phyloP scores from a whole-genome alignment of 2,797 vertebrate species.

The Botia kubotai region DNA sequence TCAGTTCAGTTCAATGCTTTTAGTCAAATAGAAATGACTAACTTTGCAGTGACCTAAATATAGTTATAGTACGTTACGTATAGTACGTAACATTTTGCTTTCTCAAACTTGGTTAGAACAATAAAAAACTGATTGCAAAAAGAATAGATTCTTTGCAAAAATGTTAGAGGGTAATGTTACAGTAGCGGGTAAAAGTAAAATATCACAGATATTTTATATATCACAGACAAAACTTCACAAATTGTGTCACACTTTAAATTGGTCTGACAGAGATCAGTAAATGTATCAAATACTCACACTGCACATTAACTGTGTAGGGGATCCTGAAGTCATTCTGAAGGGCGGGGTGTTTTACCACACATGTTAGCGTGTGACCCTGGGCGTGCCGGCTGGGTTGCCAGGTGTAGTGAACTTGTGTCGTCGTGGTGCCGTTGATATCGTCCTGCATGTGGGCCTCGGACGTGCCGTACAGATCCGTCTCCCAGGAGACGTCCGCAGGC shows the following conservation, averaged over 20 bases:
- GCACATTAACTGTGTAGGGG: conserved; percentile 89
- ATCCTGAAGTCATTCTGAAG: conserved; percentile 88
- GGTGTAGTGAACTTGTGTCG: conserved; percentile 89
- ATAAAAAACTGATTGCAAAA: too few species aligned
- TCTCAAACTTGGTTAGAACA: too few species aligned
- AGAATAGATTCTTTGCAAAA: too few species aligned
- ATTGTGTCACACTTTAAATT: neutral
- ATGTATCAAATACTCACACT: conserved; percentile 83
- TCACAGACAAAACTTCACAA: too few species aligned
- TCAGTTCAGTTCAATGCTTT: too few species aligned
- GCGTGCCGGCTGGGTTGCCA: conserved; percentile 89
- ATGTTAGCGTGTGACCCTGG: conserved; percentile 88
- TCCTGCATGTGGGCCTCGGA: conserved; percentile 83
- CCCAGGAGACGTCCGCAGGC: conserved; percentile 91
- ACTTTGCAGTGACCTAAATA: too few species aligned
- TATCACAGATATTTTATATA: too few species aligned
- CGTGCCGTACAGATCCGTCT: conserved; percentile 88
- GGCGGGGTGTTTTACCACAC: conserved; percentile 92
- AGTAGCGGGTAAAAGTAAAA: too few species aligned
- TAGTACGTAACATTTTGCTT: too few species aligned
- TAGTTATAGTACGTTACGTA: too few species aligned
- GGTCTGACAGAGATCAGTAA: neutral
- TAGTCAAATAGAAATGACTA: too few species aligned
- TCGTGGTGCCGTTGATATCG: conserved; percentile 90
- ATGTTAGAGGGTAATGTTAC: too few species aligned